These are phyloP conservation scores for Cephus sareptanus DNA, from an alignment of 2,888 invertebrate genomes.

Conservation along the genomic window DNA sequence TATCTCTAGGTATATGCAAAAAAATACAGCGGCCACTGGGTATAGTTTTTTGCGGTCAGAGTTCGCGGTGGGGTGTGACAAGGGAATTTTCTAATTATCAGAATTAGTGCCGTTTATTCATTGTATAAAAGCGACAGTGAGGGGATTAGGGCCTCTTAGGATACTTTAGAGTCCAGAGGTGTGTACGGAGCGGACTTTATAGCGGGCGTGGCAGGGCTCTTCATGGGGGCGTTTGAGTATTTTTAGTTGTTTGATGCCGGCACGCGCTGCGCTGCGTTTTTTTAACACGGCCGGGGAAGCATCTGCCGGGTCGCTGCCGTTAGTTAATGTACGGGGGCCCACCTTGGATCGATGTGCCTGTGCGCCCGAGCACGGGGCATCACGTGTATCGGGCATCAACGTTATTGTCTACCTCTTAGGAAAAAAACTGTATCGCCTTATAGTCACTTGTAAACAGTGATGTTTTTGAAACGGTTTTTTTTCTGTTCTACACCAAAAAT, in stretches of 20 bases:
- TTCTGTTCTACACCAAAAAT: background rate
- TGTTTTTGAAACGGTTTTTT: background rate
- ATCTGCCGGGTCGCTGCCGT: slow-evolving; percentile 36
- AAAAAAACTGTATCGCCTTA: background rate
- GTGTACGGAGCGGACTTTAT: slow-evolving; percentile 48
- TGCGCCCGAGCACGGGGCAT: slow-evolving; percentile 1
- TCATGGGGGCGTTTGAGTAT: slow-evolving; percentile 57
- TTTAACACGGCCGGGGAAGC: slow-evolving; percentile 44
- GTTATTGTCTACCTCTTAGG: background rate
- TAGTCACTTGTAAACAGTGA: background rate
- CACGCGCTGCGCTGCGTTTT: slow-evolving; percentile 44
- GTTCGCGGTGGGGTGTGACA: background rate
- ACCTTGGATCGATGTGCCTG: background rate
- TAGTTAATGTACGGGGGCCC: slow-evolving; percentile 23
- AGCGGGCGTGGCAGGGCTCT: slow-evolving; percentile 55
- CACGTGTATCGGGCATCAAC: background rate
- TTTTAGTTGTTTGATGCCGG: slow-evolving; percentile 53
- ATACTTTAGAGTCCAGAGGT: slow-evolving; percentile 29
- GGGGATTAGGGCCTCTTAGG: slow-evolving; percentile 36
- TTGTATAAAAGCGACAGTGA: slow-evolving; percentile 24
- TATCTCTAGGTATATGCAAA: background rate
- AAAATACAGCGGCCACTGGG: background rate
- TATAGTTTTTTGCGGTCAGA: background rate
- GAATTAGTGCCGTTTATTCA: slow-evolving; percentile 26
- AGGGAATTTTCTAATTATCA: background rate